These are phyloP conservation scores for Zaprionus bogoriensis DNA, from an alignment of 2,888 invertebrate genomes.

Conservation along the genomic window DNA sequence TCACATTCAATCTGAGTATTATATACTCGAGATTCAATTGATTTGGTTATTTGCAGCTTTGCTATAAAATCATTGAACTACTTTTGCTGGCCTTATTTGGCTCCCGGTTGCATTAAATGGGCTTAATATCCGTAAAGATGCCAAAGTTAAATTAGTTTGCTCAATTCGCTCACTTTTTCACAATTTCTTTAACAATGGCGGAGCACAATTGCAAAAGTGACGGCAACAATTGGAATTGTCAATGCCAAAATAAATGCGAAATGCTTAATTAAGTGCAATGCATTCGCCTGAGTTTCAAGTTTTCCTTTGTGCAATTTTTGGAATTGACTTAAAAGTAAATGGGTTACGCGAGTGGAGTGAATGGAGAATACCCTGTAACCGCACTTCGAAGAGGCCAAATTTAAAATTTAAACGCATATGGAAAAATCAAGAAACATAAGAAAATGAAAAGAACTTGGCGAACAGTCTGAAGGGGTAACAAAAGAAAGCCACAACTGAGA, in stretches of 20 bases:
- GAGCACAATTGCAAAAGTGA: conserved; percentile 8
- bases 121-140: conserved; percentile 27
- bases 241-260: conserved; percentile 62
- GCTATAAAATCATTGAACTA: neutral
- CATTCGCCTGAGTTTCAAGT: conserved; percentile 41
- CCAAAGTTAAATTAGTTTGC: conserved; percentile 35
- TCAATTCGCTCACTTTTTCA: conserved; percentile 32
- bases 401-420: neutral
- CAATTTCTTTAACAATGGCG: conserved; percentile 62
- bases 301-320: conserved; percentile 29
- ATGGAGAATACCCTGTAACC: conserved; percentile 1
- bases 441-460: neutral
- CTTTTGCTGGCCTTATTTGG: neutral
- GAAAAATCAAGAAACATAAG: neutral
- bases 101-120: conserved; percentile 26
- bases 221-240: conserved; percentile 46
- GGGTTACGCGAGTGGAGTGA: conserved; percentile 21
- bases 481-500: neutral
- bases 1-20: too few species aligned
- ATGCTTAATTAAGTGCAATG: conserved; percentile 61
- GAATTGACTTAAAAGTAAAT: conserved; percentile 34
- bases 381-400: neutral
- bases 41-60: neutral
- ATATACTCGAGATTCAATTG: too few species aligned
- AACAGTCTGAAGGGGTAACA: neutral